phyloP scores from a whole-genome alignment of 1,140 invertebrate genomes.

The Hycleus cichorii region DNA sequence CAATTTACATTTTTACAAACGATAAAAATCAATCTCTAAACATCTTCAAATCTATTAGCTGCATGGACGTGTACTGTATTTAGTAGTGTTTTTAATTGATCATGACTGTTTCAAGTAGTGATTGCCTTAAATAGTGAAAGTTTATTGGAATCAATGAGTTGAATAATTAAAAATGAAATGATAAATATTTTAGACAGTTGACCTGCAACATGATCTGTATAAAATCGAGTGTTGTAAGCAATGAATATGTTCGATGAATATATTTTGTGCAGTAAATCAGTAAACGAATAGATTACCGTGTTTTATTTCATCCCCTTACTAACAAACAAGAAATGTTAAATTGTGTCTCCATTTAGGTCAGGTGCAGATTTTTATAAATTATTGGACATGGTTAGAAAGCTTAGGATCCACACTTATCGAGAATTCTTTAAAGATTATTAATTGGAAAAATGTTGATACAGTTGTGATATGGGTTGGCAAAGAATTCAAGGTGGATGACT shows the following conservation, averaged over 20 bases:
- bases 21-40: neutral
- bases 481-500: too few relatives aligned
- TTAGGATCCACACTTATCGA: too few relatives aligned
- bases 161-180: too few relatives aligned
- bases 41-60: constrained; percentile 2
- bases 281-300: constrained; percentile 35
- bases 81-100: neutral
- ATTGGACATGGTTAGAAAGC: too few relatives aligned
- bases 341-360: too few relatives aligned
- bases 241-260: constrained; percentile 40
- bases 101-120: constrained; percentile 25
- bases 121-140: constrained; percentile 13
- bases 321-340: too few relatives aligned
- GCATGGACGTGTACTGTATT: constrained; percentile 19
- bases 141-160: too few relatives aligned
- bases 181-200: constrained; percentile 18
- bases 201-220: constrained; percentile 34
- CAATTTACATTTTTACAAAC: constrained; percentile 25
- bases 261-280: constrained; percentile 41
- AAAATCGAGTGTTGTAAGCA: constrained; percentile 39
- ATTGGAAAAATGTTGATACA: too few relatives aligned
- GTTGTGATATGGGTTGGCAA: too few relatives aligned
- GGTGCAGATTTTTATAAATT: too few relatives aligned
- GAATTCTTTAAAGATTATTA: too few relatives aligned
- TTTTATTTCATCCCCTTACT: constrained; percentile 21